Percentiles rank a stretch among this genome's conserved stretches.
These are phyloP conservation scores for Palythoa heliodiscus DNA, from an alignment of 92 coral and sea anemone species.

Conservation along the genomic window DNA sequence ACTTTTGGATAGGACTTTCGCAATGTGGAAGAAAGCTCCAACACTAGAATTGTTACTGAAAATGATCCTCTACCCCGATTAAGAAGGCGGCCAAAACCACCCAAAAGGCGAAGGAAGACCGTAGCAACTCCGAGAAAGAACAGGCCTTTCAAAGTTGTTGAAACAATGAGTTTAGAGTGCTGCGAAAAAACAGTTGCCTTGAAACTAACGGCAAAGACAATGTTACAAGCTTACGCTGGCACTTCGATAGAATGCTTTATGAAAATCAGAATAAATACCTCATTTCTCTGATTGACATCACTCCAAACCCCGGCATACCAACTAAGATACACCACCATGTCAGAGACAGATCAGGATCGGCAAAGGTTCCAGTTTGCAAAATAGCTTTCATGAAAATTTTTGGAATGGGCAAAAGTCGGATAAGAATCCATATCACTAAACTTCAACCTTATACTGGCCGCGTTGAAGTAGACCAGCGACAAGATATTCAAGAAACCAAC, in stretches of 20 bases:
- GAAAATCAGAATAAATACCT: constrained; percentile 29
- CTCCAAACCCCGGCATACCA: not conserved
- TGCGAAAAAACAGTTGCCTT: constrained; percentile 42
- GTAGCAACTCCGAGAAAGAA: constrained; percentile 45
- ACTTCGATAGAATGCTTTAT: constrained; percentile 36
- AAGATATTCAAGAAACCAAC: no score
- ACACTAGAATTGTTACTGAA: not conserved
- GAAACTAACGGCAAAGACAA: not conserved
- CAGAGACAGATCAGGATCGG: not conserved
- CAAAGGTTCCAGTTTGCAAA: no score
- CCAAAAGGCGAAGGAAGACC: constrained; percentile 37
- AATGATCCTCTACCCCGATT: constrained; percentile 12
- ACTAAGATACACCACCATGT: not conserved
- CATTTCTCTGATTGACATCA: constrained; percentile 37
- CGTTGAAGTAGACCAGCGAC: no score
- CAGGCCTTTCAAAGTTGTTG: constrained; percentile 30
- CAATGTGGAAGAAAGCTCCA: not conserved
- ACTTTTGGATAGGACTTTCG: constrained; percentile 42
- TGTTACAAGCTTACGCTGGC: not conserved
- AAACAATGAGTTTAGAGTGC: constrained; percentile 37
- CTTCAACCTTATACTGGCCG: no score
- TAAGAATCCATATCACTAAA: no score
- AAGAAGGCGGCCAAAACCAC: not conserved
- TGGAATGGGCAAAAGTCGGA: no score
- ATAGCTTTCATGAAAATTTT: no score